These are phyloP conservation scores for Trileptium ribeirensis DNA, from an alignment of 2,888 invertebrate genomes.

Conservation along the genomic window DNA sequence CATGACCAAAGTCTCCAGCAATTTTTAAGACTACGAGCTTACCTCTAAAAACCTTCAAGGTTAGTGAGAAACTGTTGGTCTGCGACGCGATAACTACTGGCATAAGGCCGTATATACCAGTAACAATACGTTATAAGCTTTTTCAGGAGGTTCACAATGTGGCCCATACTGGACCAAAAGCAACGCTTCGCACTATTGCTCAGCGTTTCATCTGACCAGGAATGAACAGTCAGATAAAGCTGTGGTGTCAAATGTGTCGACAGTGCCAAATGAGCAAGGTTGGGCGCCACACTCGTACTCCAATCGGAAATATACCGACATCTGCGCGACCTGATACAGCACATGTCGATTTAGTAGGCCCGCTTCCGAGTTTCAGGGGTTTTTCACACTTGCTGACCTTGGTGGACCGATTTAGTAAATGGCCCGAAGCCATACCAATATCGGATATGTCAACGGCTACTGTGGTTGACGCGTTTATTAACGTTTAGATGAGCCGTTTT, in stretches of 20 bases:
- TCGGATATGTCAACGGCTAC: background rate
- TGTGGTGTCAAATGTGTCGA: background rate
- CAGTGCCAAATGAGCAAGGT: background rate
- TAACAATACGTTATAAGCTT: background rate
- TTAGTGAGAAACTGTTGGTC: background rate
- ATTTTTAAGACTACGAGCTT: background rate
- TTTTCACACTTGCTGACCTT: background rate
- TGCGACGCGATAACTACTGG: background rate
- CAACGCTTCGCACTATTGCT: background rate
- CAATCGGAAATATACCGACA: background rate
- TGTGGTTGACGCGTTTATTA: background rate
- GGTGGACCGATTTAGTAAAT: background rate
- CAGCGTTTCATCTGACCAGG: background rate
- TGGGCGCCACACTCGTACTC: background rate
- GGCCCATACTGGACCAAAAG: background rate
- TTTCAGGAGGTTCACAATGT: background rate
- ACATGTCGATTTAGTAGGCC: background rate
- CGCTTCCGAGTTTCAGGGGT: background rate
- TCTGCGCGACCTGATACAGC: background rate
- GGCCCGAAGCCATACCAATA: background rate
- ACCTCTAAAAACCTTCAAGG: background rate
- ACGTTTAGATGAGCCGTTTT: background rate
- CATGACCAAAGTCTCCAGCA: background rate
- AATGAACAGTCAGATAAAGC: background rate
- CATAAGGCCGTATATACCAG: background rate